Evolutionary conservation across 2,888 invertebrate species (phyloP).

Genomic region (Dryadula phaetusa): DNA sequence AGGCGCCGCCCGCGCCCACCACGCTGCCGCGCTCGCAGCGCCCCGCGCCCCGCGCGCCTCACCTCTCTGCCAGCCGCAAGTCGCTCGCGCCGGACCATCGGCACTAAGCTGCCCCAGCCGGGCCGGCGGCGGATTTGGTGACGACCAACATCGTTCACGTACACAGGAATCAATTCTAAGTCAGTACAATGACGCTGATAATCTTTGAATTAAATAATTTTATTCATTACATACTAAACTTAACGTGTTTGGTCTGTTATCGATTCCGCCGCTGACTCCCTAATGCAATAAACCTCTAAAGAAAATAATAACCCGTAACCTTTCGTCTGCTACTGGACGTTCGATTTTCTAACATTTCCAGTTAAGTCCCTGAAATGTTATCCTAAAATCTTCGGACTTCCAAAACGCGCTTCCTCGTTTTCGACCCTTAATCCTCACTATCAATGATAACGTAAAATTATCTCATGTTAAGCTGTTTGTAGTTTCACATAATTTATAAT

Average conservation of each 20-base stretch:
- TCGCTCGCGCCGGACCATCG: slow-evolving; percentile 81
- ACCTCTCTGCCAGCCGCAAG: slow-evolving; percentile 82
- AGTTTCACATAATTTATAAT: slow-evolving; percentile 14
- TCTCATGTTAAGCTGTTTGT: slow-evolving; percentile 21
- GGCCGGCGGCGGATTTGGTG: background rate
- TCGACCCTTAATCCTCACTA: background rate
- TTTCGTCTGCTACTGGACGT: slow-evolving; percentile 4
- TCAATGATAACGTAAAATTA: slow-evolving; percentile 11
- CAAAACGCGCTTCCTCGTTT: slow-evolving; percentile 16
- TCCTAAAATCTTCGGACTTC: slow-evolving; percentile 10
- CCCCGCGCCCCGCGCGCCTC: slow-evolving; percentile 73
- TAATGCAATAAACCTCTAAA: background rate
- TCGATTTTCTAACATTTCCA: slow-evolving; percentile 1
- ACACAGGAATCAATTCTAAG: background rate
- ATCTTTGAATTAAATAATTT: background rate
- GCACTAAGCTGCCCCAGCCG: slow-evolving; percentile 22
- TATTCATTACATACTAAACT: background rate
- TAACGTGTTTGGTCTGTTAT: background rate
- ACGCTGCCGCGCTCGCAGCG: slow-evolving; percentile 78
- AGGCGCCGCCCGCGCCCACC: slow-evolving; percentile 72
- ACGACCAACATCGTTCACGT: background rate
- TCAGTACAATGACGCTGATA: background rate
- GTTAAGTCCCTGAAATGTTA: background rate
- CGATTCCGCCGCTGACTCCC: background rate
- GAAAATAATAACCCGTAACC: slow-evolving; percentile 3